Evolutionary conservation across 1,140 invertebrate genomes (phyloP).

Genomic region (Yoshiicerus persimilis): DNA sequence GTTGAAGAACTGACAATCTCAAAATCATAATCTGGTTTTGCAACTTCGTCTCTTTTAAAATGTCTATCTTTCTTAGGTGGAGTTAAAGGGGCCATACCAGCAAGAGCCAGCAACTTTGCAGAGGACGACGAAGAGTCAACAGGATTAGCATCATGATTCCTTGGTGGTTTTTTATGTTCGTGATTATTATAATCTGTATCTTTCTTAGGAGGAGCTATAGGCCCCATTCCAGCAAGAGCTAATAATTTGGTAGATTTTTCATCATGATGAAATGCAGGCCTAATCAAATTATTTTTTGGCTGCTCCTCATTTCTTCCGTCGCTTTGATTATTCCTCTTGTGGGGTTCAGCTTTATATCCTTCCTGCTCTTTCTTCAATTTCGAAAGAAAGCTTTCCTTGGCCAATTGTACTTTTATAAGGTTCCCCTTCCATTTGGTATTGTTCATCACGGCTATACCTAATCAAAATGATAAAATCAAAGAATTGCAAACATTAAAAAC

Average conservation of each 20-base stretch:
- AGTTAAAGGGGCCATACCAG: neutral
- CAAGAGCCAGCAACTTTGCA: neutral
- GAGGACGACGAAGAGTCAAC: no score
- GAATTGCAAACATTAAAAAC: no score
- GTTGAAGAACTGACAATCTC: neutral
- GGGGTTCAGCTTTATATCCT: neutral
- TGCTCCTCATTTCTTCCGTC: neutral
- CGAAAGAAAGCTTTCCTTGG: constrained; percentile 33
- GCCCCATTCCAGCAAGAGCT: neutral
- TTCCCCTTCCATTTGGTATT: constrained; percentile 39
- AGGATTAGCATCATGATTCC: neutral
- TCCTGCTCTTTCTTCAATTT: constrained; percentile 26
- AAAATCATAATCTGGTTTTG: neutral
- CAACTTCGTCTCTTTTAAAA: neutral
- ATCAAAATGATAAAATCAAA: neutral
- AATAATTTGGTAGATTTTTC: neutral
- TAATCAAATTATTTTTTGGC: neutral
- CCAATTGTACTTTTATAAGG: constrained; percentile 36
- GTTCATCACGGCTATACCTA: constrained; percentile 33
- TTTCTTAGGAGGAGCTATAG: neutral
- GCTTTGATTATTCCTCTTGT: neutral
- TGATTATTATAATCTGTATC: neutral
- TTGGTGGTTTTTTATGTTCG: neutral
- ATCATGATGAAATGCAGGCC: neutral
- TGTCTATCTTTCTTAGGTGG: neutral